These are phyloP conservation scores for Proales similis DNA, from an alignment of 1,140 invertebrate species.

Conservation along the genomic window DNA sequence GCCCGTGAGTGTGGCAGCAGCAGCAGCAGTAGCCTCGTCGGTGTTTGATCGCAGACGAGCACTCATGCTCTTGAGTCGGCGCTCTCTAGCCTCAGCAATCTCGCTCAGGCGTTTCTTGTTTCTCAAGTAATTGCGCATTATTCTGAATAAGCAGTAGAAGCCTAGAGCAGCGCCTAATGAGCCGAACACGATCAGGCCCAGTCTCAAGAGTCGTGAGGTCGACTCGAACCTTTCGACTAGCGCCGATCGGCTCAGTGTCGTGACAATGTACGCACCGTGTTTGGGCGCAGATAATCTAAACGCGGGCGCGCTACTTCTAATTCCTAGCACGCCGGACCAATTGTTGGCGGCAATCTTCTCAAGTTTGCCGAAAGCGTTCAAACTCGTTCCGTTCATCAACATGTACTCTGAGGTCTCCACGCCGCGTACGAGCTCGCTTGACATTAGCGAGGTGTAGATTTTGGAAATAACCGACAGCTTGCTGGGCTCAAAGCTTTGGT, in stretches of 20 bases:
- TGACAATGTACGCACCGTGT: constrained; percentile 11
- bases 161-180: background rate
- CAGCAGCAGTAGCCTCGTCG: background rate
- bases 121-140: constrained; percentile 11
- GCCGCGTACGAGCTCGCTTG: constrained; percentile 7
- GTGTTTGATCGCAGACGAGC: constrained; percentile 13
- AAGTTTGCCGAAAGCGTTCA: constrained; percentile 28
- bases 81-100: constrained; percentile 14
- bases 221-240: background rate
- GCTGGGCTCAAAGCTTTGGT: constrained; percentile 5
- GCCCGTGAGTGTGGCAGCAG: no score
- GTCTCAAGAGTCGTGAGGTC: background rate
- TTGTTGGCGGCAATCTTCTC: constrained; percentile 1
- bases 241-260: background rate
- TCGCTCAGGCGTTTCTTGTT: constrained; percentile 1
- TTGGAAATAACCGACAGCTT: background rate
- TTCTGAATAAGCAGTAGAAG: constrained; percentile 11
- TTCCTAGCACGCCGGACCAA: constrained; percentile 8
- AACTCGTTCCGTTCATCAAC: constrained; percentile 3
- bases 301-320: no score
- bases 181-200: constrained; percentile 5
- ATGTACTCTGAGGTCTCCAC: constrained; percentile 18
- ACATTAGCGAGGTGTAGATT: background rate
- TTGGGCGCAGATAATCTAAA: no score
- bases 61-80: constrained; percentile 13